Evolutionary conservation across 2,888 invertebrate genomes (phyloP), one percentile per base, ranked within the genome.

Genomic region (Eurytoma californica): DNA sequence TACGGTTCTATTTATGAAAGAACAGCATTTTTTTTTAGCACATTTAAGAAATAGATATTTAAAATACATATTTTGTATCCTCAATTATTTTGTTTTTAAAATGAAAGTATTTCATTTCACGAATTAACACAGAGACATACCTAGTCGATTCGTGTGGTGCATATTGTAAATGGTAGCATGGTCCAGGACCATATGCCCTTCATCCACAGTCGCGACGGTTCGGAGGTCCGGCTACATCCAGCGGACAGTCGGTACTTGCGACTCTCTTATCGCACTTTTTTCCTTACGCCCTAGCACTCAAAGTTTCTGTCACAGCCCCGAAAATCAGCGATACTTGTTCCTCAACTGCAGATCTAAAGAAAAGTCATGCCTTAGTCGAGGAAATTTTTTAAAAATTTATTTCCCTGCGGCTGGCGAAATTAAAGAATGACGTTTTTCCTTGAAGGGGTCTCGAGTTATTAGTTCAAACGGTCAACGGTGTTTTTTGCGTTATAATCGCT

Each of bases 131-230:
- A 28, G 30, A 72, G 63, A 79, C 87, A 83, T 87, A 89, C 89
- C 89, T 89, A 88, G 84, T 86, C 86, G 88, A 86, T 88, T 88
- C 77, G 86, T 86, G 80, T 87, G 88, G 87, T 88, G 88, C 88
- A 88, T 88, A 87, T 88, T 87, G 88, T 85, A 84, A 84, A 83
- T 83, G 85, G 84, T 87, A 86, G 86, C 89, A 89, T 89, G 88
- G 85, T 88, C 88, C 86, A 87, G 87, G 86, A 87, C 87, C 87
- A 88, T 88, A 87, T 86, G 87, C 82, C 85, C 83, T 63, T 70
- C 65, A 72, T 67, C 65, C 67, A 81, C 72, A 81, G 81, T 39
- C 30, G 39, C 30, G 57, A 39, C 4, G 47, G 61, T 28, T n/a
- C 61, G 61, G 61, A 61, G 39, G 61, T 24, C 1, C 60, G 60